phyloP scores from a whole-genome alignment of 1,140 invertebrate genomes.

The Lordiphosa stackelbergi region DNA sequence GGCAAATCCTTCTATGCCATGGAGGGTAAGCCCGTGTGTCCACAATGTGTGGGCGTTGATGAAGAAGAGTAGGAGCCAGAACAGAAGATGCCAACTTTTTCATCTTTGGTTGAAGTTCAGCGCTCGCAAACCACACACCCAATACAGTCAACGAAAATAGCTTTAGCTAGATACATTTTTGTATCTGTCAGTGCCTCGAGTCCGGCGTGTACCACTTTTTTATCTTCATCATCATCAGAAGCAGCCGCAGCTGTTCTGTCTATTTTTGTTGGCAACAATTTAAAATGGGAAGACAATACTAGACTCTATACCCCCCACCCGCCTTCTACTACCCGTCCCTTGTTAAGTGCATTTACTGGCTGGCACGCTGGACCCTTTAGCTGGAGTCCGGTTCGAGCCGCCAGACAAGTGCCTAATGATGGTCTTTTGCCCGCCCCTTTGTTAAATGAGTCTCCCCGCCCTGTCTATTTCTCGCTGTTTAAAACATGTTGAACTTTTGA shows the following conservation, averaged over 20 bases:
- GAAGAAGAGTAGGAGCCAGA: slow-evolving; percentile 84
- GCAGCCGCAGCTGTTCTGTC: slow-evolving; percentile 17
- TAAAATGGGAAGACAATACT: slow-evolving; percentile 2
- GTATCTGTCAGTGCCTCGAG: slow-evolving; percentile 30
- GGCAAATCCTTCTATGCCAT: slow-evolving; percentile 97
- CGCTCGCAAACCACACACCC: not conserved
- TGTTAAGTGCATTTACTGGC: slow-evolving; percentile 13
- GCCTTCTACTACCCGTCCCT: slow-evolving; percentile 1
- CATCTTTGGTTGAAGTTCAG: slow-evolving; percentile 47
- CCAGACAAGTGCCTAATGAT: slow-evolving; percentile 35
- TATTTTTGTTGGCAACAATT: slow-evolving; percentile 7
- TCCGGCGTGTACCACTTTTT: slow-evolving; percentile 42
- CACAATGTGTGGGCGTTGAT: slow-evolving; percentile 91
- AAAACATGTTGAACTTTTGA: slow-evolving; percentile 56
- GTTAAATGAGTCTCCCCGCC: not conserved
- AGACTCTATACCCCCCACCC: slow-evolving; percentile 12
- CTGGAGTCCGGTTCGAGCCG: slow-evolving; percentile 25
- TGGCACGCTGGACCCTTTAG: slow-evolving; percentile 25
- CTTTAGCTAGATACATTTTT: slow-evolving; percentile 47
- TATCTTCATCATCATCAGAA: slow-evolving; percentile 14
- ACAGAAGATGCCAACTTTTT: slow-evolving; percentile 6
- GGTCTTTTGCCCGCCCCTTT: slow-evolving; percentile 47
- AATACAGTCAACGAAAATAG: slow-evolving; percentile 43
- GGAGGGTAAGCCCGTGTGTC: slow-evolving; percentile 94
- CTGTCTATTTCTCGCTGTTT: not conserved